Conservation (phyloP, 2,888 invertebrate genomes). For the Liodrosophila aerea region DNA sequence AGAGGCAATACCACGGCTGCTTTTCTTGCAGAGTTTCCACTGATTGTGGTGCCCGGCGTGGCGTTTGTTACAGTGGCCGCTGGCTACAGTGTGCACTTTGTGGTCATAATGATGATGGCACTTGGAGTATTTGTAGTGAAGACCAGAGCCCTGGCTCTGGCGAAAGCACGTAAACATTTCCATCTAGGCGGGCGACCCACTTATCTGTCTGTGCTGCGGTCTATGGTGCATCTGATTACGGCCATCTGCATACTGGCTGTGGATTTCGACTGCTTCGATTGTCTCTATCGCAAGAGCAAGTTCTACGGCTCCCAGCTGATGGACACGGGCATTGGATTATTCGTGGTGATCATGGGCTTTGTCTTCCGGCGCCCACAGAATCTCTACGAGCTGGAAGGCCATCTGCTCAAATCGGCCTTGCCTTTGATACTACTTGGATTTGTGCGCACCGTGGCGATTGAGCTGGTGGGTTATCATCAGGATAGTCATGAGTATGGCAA, state of each 20-base stretch:
- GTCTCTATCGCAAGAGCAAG: slow-evolving; percentile 93
- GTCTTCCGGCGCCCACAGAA: slow-evolving; percentile 84
- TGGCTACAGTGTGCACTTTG: slow-evolving; percentile 70
- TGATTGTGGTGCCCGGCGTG: slow-evolving; percentile 85
- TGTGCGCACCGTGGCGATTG: slow-evolving; percentile 84
- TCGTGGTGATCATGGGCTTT: slow-evolving; percentile 90
- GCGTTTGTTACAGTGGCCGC: slow-evolving; percentile 85
- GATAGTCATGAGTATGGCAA: slow-evolving; percentile 96
- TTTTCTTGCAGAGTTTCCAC: slow-evolving; percentile 84
- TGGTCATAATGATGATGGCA: slow-evolving; percentile 33
- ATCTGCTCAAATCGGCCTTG: slow-evolving; percentile 73
- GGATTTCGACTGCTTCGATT: slow-evolving; percentile 94
- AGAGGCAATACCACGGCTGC: slow-evolving; percentile 5
- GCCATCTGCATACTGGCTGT: slow-evolving; percentile 95
- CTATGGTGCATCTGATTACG: slow-evolving; percentile 88
- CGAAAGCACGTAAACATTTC: slow-evolving; percentile 39
- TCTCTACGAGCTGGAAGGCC: slow-evolving; percentile 55
- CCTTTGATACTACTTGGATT: slow-evolving; percentile 85
- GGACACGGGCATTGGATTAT: slow-evolving; percentile 97
- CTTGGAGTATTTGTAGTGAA: neutral
- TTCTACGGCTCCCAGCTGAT: slow-evolving; percentile 93
- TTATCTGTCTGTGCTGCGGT: slow-evolving; percentile 87
- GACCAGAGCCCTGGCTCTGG: slow-evolving; percentile 17
- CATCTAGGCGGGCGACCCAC: slow-evolving; percentile 70
- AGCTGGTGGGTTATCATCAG: slow-evolving; percentile 90